Percentiles rank a stretch among this genome's conserved stretches.
phyloP scores from a whole-genome alignment of 2,888 invertebrate species.

The Drosophila kanekoi region DNA sequence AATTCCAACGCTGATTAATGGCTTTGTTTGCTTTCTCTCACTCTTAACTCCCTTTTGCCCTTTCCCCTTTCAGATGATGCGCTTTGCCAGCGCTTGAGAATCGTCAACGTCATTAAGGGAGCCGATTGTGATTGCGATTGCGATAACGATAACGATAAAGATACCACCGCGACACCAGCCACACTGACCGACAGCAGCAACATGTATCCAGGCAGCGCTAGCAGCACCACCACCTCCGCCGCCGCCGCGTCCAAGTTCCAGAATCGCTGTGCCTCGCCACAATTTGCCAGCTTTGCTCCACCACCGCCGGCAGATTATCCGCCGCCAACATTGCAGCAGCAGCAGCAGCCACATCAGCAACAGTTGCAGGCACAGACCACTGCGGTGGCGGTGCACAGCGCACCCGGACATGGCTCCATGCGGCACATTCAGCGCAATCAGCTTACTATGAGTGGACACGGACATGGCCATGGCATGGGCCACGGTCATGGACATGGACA shows the following conservation, averaged over 20 bases:
- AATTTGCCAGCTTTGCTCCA: slow-evolving; percentile 90
- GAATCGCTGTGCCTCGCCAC: slow-evolving; percentile 85
- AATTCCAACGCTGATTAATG: slow-evolving; percentile 74
- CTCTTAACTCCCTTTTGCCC: slow-evolving; percentile 7
- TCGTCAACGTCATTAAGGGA: slow-evolving; percentile 16
- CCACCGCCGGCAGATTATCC: slow-evolving; percentile 90
- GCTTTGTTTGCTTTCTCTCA: slow-evolving; percentile 38
- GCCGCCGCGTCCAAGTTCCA: slow-evolving; percentile 80
- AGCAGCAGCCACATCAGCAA: slow-evolving; percentile 46
- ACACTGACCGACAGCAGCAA: slow-evolving; percentile 17
- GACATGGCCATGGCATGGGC: slow-evolving; percentile 36
- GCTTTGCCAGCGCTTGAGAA: slow-evolving; percentile 39
- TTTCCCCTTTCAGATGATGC: slow-evolving; percentile 60
- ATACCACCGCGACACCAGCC: neutral
- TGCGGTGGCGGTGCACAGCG: slow-evolving; percentile 57
- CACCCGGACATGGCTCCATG: slow-evolving; percentile 54
- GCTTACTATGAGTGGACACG: slow-evolving; percentile 60
- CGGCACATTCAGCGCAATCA: slow-evolving; percentile 55
- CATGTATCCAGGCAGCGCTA: slow-evolving; percentile 82
- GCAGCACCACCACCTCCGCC: slow-evolving; percentile 44
- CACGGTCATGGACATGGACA: slow-evolving; percentile 43
- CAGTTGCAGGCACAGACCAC: slow-evolving; percentile 53
- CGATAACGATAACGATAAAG: slow-evolving; percentile 1
- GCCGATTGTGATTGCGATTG: slow-evolving; percentile 7
- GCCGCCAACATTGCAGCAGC: slow-evolving; percentile 82